Conservation (phyloP, 2,888 invertebrate genomes). For the Acleris cristana region DNA sequence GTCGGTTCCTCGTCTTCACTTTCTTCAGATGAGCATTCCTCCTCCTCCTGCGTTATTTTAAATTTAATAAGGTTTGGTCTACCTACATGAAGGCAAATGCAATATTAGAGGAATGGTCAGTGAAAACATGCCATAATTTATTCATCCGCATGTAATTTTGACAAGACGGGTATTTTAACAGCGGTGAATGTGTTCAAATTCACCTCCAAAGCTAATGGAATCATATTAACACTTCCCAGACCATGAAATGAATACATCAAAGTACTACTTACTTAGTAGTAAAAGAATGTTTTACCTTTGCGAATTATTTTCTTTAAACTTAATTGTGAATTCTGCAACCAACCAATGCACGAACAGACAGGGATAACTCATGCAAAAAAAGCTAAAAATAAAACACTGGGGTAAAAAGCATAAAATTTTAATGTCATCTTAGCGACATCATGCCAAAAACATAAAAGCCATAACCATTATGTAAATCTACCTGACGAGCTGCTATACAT, state of each 20-base stretch:
- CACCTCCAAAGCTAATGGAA: too few relatives aligned
- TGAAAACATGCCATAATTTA: too few relatives aligned
- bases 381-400: conserved; percentile 55
- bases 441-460: conserved; percentile 78
- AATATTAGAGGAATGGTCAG: too few relatives aligned
- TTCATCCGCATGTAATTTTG: too few relatives aligned
- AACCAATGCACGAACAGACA: conserved; percentile 56
- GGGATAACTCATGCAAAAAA: conserved; percentile 66
- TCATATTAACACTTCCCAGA: too few relatives aligned
- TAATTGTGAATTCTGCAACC: conserved; percentile 76
- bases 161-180: too few relatives aligned
- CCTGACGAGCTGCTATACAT: conserved; percentile 64
- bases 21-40: conserved; percentile 84
- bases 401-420: conserved; percentile 81
- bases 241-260: neutral
- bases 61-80: neutral
- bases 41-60: conserved; percentile 67
- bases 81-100: neutral
- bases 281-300: conserved; percentile 32
- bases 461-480: conserved; percentile 66
- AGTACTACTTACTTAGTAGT: conserved; percentile 9
- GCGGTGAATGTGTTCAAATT: too few relatives aligned
- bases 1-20: conserved; percentile 83
- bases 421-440: conserved; percentile 78
- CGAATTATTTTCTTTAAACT: conserved; percentile 41